A percentile compares a stretch with the other conserved stretches of the same genome.
Conservation (phyloP, 2,888 invertebrate genomes). For the Latrodectus hesperus region DNA sequence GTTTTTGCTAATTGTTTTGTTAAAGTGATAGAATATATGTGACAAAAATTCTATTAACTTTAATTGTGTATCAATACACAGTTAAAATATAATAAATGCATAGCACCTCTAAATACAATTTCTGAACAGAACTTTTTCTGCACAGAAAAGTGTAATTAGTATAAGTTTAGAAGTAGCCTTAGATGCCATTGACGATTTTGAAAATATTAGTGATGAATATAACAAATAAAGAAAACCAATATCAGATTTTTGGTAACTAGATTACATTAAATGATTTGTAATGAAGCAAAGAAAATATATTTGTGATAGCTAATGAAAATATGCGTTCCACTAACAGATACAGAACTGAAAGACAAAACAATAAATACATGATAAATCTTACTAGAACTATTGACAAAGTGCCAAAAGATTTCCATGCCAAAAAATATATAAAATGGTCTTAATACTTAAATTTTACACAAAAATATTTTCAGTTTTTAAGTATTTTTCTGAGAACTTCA, state of each 20-base stretch:
- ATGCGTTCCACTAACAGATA: not conserved
- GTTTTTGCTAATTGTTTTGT: too few relatives aligned
- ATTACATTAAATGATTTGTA: not conserved
- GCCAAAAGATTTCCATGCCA: conserved; percentile 53
- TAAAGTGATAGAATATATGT: too few relatives aligned
- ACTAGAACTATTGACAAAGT: conserved; percentile 45
- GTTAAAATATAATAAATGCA: not conserved
- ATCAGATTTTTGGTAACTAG: conserved; percentile 18
- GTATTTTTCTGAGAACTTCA: not conserved
- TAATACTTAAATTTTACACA: conserved; percentile 8
- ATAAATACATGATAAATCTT: conserved; percentile 23
- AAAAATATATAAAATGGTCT: conserved; percentile 26
- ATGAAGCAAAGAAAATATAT: conserved; percentile 19
- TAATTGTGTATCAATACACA: too few relatives aligned
- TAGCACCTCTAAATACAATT: not conserved
- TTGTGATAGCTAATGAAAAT: conserved; percentile 21
- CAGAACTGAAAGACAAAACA: conserved; percentile 30
- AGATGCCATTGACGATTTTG: not conserved
- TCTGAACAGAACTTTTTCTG: too few relatives aligned
- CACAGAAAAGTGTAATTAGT: not conserved
- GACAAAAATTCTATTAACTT: too few relatives aligned
- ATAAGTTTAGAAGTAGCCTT: not conserved
- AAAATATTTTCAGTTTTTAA: not conserved
- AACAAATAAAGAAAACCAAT: not conserved
- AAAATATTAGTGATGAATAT: not conserved